A percentile compares a stretch with the other conserved stretches of the same genome.
phyloP scores from a whole-genome alignment of 2,113 vertebrate genomes.

The Heptranchias perlo region DNA sequence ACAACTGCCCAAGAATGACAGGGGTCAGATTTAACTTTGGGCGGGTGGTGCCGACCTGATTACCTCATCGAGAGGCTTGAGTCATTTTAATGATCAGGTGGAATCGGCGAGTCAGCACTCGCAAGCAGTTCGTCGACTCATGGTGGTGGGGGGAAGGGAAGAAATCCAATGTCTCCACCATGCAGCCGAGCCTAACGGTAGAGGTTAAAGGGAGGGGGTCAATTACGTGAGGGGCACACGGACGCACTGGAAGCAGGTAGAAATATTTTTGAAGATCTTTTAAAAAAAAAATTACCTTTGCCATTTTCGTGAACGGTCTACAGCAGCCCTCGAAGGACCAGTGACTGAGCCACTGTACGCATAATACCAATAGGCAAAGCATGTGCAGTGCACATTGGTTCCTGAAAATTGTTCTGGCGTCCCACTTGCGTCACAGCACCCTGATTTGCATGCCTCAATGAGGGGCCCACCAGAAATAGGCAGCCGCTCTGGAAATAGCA shows the following conservation, averaged over 20 bases:
- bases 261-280: neutral
- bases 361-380: too few relatives aligned
- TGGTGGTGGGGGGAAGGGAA: neutral
- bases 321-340: too few relatives aligned
- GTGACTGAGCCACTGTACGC: too few relatives aligned
- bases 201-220: neutral
- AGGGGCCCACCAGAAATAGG: neutral
- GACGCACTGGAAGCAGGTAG: neutral
- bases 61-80: neutral
- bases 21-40: neutral
- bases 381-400: neutral
- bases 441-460: neutral
- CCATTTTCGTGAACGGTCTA: too few relatives aligned
- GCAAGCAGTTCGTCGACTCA: neutral
- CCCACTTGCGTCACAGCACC: too few relatives aligned
- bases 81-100: neutral
- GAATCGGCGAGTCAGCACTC: neutral
- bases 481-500: too few relatives aligned
- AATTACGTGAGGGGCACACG: neutral
- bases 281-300: neutral
- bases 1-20: neutral
- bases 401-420: neutral
- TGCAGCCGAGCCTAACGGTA: neutral
- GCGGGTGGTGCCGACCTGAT: neutral
- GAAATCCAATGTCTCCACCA: neutral